Evolutionary conservation across 2,797 vertebrate species (phyloP).

Genomic region (Alca torda): DNA sequence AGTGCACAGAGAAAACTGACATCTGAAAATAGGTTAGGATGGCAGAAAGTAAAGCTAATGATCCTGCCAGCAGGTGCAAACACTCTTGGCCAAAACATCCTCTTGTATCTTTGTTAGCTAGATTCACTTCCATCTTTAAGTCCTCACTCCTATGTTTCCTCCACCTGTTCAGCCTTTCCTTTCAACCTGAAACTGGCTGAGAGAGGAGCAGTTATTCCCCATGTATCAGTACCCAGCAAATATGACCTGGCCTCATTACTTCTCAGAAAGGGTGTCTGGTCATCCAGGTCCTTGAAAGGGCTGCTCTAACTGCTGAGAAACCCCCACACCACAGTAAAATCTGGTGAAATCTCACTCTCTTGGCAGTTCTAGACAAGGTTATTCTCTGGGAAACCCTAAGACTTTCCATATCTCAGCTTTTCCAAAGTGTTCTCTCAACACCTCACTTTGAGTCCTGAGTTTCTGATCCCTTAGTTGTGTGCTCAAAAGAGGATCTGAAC

Average conservation of each 20-base stretch:
- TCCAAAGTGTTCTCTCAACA: not conserved
- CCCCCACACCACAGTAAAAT: fast-evolving
- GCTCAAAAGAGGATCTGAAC: not conserved
- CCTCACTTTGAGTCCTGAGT: fast-evolving
- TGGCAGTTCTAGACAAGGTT: not conserved
- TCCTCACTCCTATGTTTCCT: not conserved
- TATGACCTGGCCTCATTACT: fast-evolving
- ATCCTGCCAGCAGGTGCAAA: not conserved
- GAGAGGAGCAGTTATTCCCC: not conserved
- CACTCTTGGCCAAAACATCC: not conserved
- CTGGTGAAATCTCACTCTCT: not conserved
- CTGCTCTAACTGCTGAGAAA: not conserved
- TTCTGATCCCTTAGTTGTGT: not conserved
- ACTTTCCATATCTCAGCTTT: not conserved
- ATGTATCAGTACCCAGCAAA: not conserved
- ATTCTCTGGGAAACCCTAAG: not conserved
- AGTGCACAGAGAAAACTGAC: not conserved
- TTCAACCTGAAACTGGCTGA: not conserved
- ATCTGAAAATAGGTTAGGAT: not conserved
- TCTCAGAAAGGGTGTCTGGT: not conserved
- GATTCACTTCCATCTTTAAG: not conserved
- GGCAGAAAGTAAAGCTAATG: not conserved
- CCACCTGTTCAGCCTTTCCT: not conserved
- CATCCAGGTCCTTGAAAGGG: not conserved
- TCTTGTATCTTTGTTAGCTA: not conserved